Conservation (phyloP, 2,113 vertebrate species). For the Ciconia boyciana region DNA sequence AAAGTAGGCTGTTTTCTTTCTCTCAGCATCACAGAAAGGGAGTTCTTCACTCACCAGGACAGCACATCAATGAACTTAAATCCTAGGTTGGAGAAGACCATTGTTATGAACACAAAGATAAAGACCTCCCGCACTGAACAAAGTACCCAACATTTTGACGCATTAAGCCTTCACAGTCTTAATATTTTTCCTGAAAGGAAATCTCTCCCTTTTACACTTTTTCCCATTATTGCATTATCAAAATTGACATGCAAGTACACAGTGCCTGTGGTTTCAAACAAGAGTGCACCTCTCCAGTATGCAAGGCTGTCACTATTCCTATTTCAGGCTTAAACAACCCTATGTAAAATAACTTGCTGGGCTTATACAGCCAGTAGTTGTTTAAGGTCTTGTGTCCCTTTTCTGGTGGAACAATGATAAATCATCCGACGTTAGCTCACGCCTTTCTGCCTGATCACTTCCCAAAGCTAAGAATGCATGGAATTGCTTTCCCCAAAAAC, state of each 20-base stretch:
- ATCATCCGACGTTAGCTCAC: not conserved
- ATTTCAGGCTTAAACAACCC: not conserved
- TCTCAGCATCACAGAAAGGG: not conserved
- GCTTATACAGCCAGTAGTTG: not conserved
- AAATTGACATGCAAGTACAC: not conserved
- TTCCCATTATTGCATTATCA: not conserved
- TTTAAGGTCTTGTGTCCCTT: slow-evolving; percentile 1
- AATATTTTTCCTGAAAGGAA: not conserved
- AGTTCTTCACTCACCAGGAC: not conserved
- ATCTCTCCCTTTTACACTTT: not conserved
- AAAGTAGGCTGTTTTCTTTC: not conserved
- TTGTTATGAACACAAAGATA: not conserved
- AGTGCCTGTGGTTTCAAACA: not conserved
- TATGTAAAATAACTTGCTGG: not conserved
- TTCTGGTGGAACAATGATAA: slow-evolving; percentile 38
- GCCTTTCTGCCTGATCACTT: slow-evolving; percentile 54
- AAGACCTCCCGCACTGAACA: slow-evolving; percentile 29
- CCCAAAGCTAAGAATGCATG: slow-evolving; percentile 52
- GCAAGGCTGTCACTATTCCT: not conserved
- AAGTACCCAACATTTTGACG: slow-evolving; percentile 12
- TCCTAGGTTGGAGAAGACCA: not conserved
- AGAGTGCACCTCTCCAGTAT: not conserved
- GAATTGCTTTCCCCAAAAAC: slow-evolving; percentile 17
- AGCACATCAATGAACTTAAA: slow-evolving; percentile 11
- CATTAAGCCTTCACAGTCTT: not conserved